Evolutionary conservation across 2,113 vertebrate species (phyloP).

Genomic region (Poicephalus gulielmi): DNA sequence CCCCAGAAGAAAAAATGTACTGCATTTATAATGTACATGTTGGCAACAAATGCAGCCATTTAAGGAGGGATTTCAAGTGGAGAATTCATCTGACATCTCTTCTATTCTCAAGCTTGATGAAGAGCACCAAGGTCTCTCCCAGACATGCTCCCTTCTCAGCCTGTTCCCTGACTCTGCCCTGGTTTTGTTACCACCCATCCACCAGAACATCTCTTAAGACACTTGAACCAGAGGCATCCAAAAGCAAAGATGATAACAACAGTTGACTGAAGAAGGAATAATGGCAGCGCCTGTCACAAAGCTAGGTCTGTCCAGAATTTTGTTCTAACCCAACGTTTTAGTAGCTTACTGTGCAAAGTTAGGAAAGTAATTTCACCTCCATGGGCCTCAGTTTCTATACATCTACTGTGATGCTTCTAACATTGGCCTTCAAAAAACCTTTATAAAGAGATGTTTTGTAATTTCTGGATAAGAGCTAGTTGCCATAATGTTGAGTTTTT

Average conservation of each 20-base stretch:
- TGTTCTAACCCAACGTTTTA: not conserved
- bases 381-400: not conserved
- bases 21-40: not conserved
- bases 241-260: not conserved
- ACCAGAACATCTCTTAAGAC: not conserved
- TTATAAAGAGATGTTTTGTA: not conserved
- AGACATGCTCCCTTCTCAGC: not conserved
- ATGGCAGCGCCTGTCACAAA: not conserved
- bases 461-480: not conserved
- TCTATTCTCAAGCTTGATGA: not conserved
- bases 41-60: conserved; percentile 2
- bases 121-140: not conserved
- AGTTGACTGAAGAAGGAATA: not conserved
- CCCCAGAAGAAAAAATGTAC: not conserved
- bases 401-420: not conserved
- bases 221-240: not conserved
- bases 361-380: not conserved
- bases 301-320: not conserved
- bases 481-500: not conserved
- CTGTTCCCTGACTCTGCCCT: not conserved
- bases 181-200: not conserved
- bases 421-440: not conserved
- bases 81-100: not conserved
- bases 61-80: not conserved
- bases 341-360: not conserved